phyloP scores from a whole-genome alignment of 2,888 invertebrate genomes.

The Invenusta paracnida region DNA sequence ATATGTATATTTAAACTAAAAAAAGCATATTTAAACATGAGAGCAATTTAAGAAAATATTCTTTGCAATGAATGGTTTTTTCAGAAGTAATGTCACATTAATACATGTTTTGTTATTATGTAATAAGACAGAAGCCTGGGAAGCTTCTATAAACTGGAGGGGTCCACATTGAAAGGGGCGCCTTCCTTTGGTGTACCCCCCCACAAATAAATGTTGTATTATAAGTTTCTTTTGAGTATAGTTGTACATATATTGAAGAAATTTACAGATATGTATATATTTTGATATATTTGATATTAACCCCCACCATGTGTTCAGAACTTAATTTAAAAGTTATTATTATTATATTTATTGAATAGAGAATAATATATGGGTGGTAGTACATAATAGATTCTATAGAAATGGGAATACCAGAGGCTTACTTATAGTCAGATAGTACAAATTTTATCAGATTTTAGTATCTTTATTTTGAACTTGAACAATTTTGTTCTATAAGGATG shows the following conservation, averaged over 20 bases:
- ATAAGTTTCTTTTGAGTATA: conserved; percentile 20
- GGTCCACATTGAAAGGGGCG: conserved; percentile 10
- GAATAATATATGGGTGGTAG: conserved; percentile 18
- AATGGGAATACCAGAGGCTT: conserved; percentile 22
- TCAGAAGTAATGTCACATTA: too few relatives aligned
- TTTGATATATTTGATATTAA: neutral
- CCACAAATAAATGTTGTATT: conserved; percentile 9
- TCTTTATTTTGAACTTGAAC: too few relatives aligned
- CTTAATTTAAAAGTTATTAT: conserved; percentile 9
- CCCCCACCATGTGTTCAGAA: neutral
- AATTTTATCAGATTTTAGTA: too few relatives aligned
- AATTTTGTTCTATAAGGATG: conserved; percentile 20
- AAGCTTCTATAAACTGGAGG: conserved; percentile 23
- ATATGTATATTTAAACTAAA: too few relatives aligned
- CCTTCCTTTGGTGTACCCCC: conserved; percentile 22
- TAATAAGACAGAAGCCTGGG: too few relatives aligned
- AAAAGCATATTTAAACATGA: too few relatives aligned
- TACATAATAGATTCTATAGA: conserved; percentile 16
- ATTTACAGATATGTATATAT: conserved; percentile 5
- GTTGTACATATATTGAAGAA: neutral
- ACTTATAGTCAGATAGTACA: conserved; percentile 21
- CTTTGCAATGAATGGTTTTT: too few relatives aligned
- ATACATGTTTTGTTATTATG: too few relatives aligned
- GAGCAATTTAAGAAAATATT: too few relatives aligned
- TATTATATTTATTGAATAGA: conserved; percentile 22